Evolutionary conservation across 2,888 invertebrate species (phyloP), one percentile per base, ranked within the genome.

Genomic region (Brachycybe producta): DNA sequence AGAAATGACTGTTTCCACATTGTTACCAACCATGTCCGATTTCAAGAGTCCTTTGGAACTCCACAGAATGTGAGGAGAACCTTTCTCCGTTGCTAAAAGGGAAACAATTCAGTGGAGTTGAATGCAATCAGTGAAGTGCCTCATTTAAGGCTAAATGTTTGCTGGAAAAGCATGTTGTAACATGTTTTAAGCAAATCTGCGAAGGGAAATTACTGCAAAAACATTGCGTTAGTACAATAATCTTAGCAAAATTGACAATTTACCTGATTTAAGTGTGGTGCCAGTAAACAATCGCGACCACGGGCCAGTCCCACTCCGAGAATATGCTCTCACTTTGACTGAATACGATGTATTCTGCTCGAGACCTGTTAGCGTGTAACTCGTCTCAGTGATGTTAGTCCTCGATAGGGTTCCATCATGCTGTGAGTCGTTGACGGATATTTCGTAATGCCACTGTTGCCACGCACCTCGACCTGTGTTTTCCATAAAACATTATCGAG

Each of bases 1-100:
- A 57, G 79, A 76, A 51, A 84, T 75, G 21, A 85, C 61, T 0
- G 76, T 78, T 60, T 79, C 75, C 15, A 83, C 73, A 60, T 81
- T 76, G 60, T 82, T 82, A 3, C 86, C 87, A 13, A 83, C 79
- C 2, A 85, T 75, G 62, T 88, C 81, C n/a, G 85, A 83, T 60
- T 78, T 76, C n/a, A 84, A 66, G 0, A 90, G 67, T 1, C 84
- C 84, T 54, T 82, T 79, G 1, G 80, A 78, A 0, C 84, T 82
- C 85, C 84, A 85, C n/a, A 61, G 45, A 38, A 60, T 53, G 35
- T 54, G 55, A 5, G 59, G 58, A 27, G 40, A 48, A 21, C 32
- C 51, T 23, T 13, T 4, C 24, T 15, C n/a, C 15, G 27, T 30
- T 27, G 24, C 52, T 54, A 27, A 8, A 46, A 46, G 1, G 19